phyloP scores from a whole-genome alignment of 2,888 invertebrate genomes.

The Drosophila flavopinicola region DNA sequence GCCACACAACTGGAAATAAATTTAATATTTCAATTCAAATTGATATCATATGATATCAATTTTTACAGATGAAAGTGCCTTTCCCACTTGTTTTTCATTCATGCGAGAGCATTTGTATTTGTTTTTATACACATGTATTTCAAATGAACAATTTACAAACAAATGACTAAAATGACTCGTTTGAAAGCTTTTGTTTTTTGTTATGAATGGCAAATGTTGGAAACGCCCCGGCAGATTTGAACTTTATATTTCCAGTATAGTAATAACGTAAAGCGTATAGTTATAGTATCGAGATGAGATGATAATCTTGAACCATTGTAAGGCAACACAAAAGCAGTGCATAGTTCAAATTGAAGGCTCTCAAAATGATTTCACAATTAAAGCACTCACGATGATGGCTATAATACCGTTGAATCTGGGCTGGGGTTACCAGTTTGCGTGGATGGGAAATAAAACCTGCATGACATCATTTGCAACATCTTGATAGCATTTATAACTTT shows the following conservation, averaged over 20 bases:
- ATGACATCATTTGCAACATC: constrained; percentile 13
- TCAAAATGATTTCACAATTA: constrained; percentile 1
- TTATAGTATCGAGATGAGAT: constrained; percentile 16
- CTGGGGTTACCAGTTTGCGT: neutral
- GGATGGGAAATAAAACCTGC: constrained; percentile 18
- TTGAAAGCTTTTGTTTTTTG: neutral
- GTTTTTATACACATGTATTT: no score
- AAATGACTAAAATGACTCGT: neutral
- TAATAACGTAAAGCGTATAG: neutral
- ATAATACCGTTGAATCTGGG: neutral
- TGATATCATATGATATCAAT: no score
- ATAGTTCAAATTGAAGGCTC: constrained; percentile 7
- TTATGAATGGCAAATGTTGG: constrained; percentile 5
- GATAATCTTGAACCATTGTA: constrained; percentile 6
- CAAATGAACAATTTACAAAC: no score
- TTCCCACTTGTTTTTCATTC: neutral
- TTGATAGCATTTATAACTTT: no score
- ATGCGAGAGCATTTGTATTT: neutral
- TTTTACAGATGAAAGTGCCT: no score
- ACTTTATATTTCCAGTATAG: neutral
- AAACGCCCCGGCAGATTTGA: no score
- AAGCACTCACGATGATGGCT: neutral
- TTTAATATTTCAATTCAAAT: no score
- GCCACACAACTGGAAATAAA: no score
- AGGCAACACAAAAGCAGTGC: constrained; percentile 1